Percentiles rank a stretch among this genome's conserved stretches.
Conservation (phyloP, 2,888 invertebrate genomes). For the Leptarthrus brevirostris region DNA sequence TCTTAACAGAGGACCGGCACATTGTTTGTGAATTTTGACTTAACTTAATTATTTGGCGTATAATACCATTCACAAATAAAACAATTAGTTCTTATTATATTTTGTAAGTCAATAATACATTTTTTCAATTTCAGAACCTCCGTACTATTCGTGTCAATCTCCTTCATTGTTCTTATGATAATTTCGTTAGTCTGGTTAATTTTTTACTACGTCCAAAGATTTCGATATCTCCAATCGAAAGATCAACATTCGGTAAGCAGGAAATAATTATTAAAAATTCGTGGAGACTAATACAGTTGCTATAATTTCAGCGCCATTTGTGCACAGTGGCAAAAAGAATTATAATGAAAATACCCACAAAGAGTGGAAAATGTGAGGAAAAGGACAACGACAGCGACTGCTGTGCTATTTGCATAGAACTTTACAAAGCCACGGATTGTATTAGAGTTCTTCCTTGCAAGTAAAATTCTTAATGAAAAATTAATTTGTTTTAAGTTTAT, state of each 20-base stretch:
- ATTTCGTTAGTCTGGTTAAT: slow-evolving; percentile 95
- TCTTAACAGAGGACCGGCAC: too few species aligned
- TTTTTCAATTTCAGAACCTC: slow-evolving; percentile 77
- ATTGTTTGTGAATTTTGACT: too few species aligned
- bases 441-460: slow-evolving; percentile 91
- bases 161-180: slow-evolving; percentile 94
- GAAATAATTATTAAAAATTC: not conserved
- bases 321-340: slow-evolving; percentile 95
- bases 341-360: slow-evolving; percentile 91
- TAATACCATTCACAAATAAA: not conserved
- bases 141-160: slow-evolving; percentile 93
- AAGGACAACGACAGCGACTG: slow-evolving; percentile 90
- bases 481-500: not conserved
- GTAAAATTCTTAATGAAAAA: slow-evolving; percentile 70
- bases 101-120: slow-evolving; percentile 55
- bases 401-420: slow-evolving; percentile 95
- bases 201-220: slow-evolving; percentile 95
- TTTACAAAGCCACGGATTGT: slow-evolving; percentile 87
- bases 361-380: slow-evolving; percentile 86
- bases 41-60: too few species aligned
- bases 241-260: slow-evolving; percentile 86
- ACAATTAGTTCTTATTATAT: not conserved
- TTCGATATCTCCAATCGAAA: slow-evolving; percentile 94
- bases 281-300: not conserved
- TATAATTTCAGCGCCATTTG: slow-evolving; percentile 79